Percentiles rank a stretch among this genome's conserved stretches.
These are phyloP conservation scores for Onchidella celtica DNA, from an alignment of 2,888 invertebrate genomes.

Conservation along the genomic window DNA sequence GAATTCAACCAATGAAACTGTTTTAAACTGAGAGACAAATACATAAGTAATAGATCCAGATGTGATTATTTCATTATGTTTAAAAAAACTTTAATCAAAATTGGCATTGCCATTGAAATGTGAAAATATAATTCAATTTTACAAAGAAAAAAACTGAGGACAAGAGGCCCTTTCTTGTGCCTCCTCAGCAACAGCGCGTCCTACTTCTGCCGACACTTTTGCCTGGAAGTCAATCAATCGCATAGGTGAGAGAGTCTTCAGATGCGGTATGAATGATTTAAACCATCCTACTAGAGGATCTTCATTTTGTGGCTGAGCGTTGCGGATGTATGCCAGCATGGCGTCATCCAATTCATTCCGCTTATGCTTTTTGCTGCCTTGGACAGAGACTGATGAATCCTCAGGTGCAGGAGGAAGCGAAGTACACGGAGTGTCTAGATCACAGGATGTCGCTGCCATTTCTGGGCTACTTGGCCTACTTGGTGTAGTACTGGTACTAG, in stretches of 20 bases:
- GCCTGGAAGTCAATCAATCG: neutral
- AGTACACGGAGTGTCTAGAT: neutral
- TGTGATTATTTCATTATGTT: too few relatives aligned
- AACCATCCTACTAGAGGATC: neutral
- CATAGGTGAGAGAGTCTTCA: neutral
- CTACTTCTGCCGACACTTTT: too few relatives aligned
- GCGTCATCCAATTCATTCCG: neutral
- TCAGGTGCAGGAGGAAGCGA: neutral
- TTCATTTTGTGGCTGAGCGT: neutral
- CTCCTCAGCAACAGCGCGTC: too few relatives aligned
- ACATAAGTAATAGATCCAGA: too few relatives aligned
- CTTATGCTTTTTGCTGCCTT: too few relatives aligned
- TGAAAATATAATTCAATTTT: too few relatives aligned
- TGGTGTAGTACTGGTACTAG: neutral
- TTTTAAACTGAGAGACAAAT: too few relatives aligned
- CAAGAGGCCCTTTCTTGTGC: too few relatives aligned
- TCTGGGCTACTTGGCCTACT: neutral
- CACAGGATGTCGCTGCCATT: neutral
- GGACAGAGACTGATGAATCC: neutral
- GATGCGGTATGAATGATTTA: neutral
- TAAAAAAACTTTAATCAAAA: too few relatives aligned
- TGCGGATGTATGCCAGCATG: neutral
- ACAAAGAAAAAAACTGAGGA: too few relatives aligned
- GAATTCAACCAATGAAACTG: too few relatives aligned
- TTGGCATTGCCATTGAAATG: too few relatives aligned